Percentiles rank a stretch among this genome's conserved stretches.
phyloP scores from a whole-genome alignment of 2,113 vertebrate species.

The Calypte anna region DNA sequence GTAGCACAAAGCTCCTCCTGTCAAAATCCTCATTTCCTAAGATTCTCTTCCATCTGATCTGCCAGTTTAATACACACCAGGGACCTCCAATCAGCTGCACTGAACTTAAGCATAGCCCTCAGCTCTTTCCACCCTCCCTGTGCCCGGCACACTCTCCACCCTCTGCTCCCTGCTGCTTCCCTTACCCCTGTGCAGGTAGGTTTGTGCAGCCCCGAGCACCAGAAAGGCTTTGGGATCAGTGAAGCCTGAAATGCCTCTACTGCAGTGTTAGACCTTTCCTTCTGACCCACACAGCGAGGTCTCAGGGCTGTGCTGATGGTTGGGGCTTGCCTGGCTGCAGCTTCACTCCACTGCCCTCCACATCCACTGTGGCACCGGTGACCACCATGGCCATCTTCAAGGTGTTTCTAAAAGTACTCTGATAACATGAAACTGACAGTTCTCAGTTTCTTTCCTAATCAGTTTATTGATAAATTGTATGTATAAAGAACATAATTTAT shows the following conservation, averaged over 20 bases:
- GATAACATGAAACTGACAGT: not conserved
- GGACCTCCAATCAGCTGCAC: not conserved
- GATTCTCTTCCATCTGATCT: not conserved
- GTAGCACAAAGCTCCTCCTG: not conserved
- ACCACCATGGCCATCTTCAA: accelerated
- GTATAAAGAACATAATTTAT: not conserved
- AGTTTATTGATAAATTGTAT: not conserved
- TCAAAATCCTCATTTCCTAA: not conserved
- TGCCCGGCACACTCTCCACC: too few species aligned
- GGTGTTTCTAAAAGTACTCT: not conserved
- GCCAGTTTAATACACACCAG: not conserved
- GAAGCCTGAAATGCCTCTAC: not conserved
- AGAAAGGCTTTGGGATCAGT: not conserved
- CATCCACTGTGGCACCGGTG: accelerated
- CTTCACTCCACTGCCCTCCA: not conserved
- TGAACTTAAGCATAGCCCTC: not conserved
- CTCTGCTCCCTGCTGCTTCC: not conserved
- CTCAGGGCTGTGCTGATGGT: not conserved
- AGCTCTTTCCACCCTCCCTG: not conserved
- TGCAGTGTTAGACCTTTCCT: not conserved
- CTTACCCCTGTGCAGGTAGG: not conserved
- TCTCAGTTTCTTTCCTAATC: not conserved
- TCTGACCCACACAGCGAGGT: accelerated
- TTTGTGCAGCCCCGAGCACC: not conserved
- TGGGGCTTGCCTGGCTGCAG: not conserved